Conservation (phyloP, 2,113 vertebrate species). For the Benitochromis conjunctus region DNA sequence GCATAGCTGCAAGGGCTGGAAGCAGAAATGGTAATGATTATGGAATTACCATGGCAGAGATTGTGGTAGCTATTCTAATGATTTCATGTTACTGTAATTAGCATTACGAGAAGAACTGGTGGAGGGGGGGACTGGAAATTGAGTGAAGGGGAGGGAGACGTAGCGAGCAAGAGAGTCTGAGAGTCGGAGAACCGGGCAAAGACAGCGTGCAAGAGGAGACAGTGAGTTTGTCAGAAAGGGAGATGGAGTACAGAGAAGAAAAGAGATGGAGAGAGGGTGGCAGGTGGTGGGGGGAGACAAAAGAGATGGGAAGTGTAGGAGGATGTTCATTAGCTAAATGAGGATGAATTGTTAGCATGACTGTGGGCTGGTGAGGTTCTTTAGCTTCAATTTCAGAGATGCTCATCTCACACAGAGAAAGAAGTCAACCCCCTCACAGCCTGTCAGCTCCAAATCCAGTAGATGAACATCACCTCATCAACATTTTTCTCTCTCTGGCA, state of each 20-base stretch:
- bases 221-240: slow-evolving; percentile 15
- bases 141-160: neutral
- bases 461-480: slow-evolving; percentile 40
- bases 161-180: neutral
- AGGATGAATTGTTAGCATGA: slow-evolving; percentile 59
- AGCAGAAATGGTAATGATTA: slow-evolving; percentile 52
- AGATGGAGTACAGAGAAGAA: slow-evolving; percentile 1
- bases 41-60: slow-evolving; percentile 59
- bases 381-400: slow-evolving; percentile 50
- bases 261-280: slow-evolving; percentile 9
- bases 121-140: neutral
- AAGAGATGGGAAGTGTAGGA: slow-evolving; percentile 44
- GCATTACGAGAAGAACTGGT: slow-evolving; percentile 29
- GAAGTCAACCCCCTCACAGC: slow-evolving; percentile 43
- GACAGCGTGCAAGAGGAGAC: neutral
- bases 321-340: slow-evolving; percentile 67
- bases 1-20: slow-evolving; percentile 14
- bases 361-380: slow-evolving; percentile 56
- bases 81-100: slow-evolving; percentile 68
- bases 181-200: neutral
- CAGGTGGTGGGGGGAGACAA: slow-evolving; percentile 7
- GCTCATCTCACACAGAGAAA: slow-evolving; percentile 36
- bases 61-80: slow-evolving; percentile 63
- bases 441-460: slow-evolving; percentile 33
- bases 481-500: slow-evolving; percentile 20